A percentile compares a stretch with the other conserved stretches of the same genome.
These are phyloP conservation scores for Dicrostonyx torquatus DNA, from an alignment of 2,797 vertebrate species.

Conservation along the genomic window DNA sequence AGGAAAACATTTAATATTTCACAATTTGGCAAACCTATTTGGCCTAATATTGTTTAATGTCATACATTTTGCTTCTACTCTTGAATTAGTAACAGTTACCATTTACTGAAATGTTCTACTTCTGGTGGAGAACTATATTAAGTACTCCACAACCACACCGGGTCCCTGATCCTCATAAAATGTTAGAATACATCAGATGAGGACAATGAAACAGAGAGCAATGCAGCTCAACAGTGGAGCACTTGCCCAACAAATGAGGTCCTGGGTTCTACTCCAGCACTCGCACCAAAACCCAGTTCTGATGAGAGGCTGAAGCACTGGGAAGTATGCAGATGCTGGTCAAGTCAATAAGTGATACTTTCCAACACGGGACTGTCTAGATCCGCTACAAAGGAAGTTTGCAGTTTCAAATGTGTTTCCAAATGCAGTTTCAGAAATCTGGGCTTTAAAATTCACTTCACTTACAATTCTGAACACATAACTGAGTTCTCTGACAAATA, in stretches of 20 bases:
- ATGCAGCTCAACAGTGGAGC: not conserved
- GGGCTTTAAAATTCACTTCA: not conserved
- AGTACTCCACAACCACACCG: not conserved
- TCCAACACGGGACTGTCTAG: not conserved
- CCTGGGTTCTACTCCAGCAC: not conserved
- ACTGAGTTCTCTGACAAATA: not conserved
- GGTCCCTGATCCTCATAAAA: slow-evolving; percentile 8
- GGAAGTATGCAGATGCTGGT: not conserved
- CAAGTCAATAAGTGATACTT: not conserved
- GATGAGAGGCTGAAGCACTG: not conserved
- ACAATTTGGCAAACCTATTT: not conserved
- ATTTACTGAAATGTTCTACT: slow-evolving; percentile 16
- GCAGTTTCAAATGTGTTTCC: not conserved
- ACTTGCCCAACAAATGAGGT: not conserved
- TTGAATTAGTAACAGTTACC: not conserved
- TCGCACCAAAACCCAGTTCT: not conserved
- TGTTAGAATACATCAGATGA: not conserved
- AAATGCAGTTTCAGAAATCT: not conserved
- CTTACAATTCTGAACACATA: not conserved
- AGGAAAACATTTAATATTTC: not conserved
- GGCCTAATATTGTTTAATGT: not conserved
- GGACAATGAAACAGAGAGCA: not conserved
- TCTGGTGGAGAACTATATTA: not conserved
- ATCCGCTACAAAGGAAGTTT: not conserved
- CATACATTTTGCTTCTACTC: not conserved